phyloP scores from a whole-genome alignment of 2,113 vertebrate genomes.

The Dromiciops gliroides region DNA sequence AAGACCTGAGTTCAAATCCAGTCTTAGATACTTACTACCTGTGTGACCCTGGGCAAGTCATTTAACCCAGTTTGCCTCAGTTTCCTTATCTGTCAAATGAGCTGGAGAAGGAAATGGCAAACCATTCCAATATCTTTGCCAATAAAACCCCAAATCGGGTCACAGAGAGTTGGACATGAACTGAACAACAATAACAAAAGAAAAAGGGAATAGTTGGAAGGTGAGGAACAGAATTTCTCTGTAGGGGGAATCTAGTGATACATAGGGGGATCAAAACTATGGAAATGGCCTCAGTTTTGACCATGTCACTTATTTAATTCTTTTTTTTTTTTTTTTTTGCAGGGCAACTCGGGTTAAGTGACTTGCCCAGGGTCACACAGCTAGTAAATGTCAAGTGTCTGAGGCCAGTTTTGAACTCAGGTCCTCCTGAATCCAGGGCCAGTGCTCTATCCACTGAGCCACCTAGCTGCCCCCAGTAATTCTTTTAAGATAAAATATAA shows the following conservation, averaged over 20 bases:
- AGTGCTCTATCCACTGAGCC: too few relatives aligned
- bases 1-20: not conserved
- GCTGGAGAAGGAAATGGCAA: not conserved
- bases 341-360: too few relatives aligned
- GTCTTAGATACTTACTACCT: not conserved
- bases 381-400: too few relatives aligned
- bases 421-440: too few relatives aligned
- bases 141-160: not conserved
- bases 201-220: not conserved
- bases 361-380: too few relatives aligned
- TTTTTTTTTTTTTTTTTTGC: too few relatives aligned
- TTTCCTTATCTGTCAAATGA: not conserved
- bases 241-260: not conserved
- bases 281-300: not conserved
- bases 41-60: not conserved
- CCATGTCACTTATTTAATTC: not conserved
- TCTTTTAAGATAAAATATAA: not conserved
- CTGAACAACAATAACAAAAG: not conserved
- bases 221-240: not conserved
- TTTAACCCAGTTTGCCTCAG: not conserved
- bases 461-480: not conserved
- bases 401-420: too few relatives aligned
- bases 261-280: not conserved
- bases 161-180: not conserved
- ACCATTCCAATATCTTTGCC: not conserved